Evolutionary conservation across 2,888 invertebrate genomes (phyloP).

Genomic region (Micoletzkya japonica): DNA sequence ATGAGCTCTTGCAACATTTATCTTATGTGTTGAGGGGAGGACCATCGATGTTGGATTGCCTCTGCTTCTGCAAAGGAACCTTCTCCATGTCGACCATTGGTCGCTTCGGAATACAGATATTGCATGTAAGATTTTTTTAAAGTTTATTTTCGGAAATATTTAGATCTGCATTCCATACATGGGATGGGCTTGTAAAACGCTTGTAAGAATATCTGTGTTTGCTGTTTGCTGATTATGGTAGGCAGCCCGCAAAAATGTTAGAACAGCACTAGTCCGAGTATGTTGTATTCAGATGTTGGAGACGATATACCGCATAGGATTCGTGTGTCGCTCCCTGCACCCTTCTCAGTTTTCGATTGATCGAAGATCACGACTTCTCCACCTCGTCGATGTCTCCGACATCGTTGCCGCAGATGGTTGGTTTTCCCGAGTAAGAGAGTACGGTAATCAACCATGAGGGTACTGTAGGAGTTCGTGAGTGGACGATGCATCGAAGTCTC

Average conservation of each 20-base stretch:
- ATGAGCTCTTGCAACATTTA: neutral
- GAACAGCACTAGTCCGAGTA: no score
- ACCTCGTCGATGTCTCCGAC: neutral
- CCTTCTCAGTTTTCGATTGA: slow-evolving; percentile 5
- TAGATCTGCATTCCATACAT: no score
- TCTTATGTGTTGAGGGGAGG: slow-evolving; percentile 7
- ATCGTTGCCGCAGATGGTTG: slow-evolving; percentile 7
- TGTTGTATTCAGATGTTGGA: slow-evolving; percentile 21
- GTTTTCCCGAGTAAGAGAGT: neutral
- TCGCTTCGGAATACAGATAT: slow-evolving; percentile 1
- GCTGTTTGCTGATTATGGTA: no score
- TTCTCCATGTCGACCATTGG: neutral
- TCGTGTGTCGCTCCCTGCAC: neutral
- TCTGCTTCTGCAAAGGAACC: neutral
- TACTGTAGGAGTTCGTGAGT: neutral
- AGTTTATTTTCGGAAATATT: neutral
- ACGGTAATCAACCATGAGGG: neutral
- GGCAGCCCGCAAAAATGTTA: no score
- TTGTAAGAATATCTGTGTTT: no score
- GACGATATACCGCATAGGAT: slow-evolving; percentile 7
- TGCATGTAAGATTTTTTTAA: slow-evolving; percentile 11
- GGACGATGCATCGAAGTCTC: neutral
- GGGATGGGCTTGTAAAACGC: no score
- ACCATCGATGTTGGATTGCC: neutral
- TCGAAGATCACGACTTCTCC: neutral